Conservation (phyloP, 2,797 vertebrate genomes). For the Chromis chromis region DNA sequence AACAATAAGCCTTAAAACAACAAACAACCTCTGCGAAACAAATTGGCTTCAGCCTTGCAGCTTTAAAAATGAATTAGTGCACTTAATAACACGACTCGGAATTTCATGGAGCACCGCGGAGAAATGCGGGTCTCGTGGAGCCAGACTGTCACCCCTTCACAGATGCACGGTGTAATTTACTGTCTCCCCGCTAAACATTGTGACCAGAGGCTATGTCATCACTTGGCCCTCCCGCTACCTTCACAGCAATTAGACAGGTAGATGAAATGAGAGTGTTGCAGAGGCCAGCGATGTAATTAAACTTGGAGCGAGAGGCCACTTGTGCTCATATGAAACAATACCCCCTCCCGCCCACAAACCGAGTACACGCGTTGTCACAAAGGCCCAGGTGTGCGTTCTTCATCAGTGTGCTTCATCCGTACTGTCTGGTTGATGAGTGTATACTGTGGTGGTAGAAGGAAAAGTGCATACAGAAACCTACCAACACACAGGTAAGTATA, state of each 20-base stretch:
- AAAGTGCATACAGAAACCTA: no score
- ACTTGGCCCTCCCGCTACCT: conserved; percentile 49
- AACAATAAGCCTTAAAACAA: conserved; percentile 16
- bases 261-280: conserved; percentile 63
- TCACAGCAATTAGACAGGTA: conserved; percentile 71
- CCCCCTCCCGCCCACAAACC: conserved; percentile 1
- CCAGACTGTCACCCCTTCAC: conserved; percentile 24
- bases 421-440: neutral
- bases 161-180: conserved; percentile 66
- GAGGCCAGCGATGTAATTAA: conserved; percentile 70
- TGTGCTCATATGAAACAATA: conserved; percentile 43
- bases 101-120: conserved; percentile 34
- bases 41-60: conserved; percentile 11
- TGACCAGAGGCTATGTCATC: conserved; percentile 68
- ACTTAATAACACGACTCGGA: conserved; percentile 44
- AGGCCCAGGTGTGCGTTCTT: conserved; percentile 1
- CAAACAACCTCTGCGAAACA: conserved; percentile 18
- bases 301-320: conserved; percentile 58
- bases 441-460: neutral
- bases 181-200: conserved; percentile 45
- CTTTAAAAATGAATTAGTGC: conserved; percentile 54
- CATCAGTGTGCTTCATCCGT: conserved; percentile 17
- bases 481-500: neutral
- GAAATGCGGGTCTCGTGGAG: conserved; percentile 34
- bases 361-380: conserved; percentile 9